Evolutionary conservation across 2,888 invertebrate species (phyloP).

Genomic region (Tanypteryx hageni): DNA sequence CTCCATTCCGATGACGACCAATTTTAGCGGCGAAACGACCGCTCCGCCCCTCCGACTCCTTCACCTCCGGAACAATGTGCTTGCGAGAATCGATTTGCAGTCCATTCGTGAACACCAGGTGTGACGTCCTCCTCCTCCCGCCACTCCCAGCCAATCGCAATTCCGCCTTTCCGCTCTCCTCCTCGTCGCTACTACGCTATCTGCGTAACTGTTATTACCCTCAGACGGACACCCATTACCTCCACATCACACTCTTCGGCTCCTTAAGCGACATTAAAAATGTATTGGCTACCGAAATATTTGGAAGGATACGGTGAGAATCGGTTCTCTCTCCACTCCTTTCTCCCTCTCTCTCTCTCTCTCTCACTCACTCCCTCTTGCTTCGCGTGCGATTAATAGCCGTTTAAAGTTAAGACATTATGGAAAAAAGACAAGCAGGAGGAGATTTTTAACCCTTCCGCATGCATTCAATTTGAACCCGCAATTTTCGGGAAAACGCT

Average conservation of each 20-base stretch:
- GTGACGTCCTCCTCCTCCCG: background rate
- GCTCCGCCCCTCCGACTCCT: background rate
- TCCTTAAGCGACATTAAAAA: background rate
- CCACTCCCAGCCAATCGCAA: background rate
- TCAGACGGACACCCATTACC: background rate
- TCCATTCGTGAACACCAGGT: slow-evolving; percentile 42
- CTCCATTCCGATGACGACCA: slow-evolving; percentile 13
- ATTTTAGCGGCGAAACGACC: background rate
- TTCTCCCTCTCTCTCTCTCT: background rate
- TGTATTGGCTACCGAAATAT: background rate
- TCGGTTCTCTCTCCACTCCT: background rate
- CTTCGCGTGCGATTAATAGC: slow-evolving; percentile 44
- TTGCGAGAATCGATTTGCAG: slow-evolving; percentile 45
- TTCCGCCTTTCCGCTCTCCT: background rate
- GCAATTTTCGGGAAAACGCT: slow-evolving; percentile 49
- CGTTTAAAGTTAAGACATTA: slow-evolving; percentile 53
- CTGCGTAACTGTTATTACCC: background rate
- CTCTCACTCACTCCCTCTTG: background rate
- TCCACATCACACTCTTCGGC: background rate
- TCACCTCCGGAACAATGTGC: slow-evolving; percentile 5
- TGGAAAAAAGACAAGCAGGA: slow-evolving; percentile 8
- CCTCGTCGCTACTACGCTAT: background rate
- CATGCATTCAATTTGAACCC: slow-evolving; percentile 49
- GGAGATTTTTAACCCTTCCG: slow-evolving; percentile 38
- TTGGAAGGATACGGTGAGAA: background rate